These are phyloP conservation scores for Philaenus spumarius DNA, from an alignment of 1,140 invertebrate genomes.

Conservation along the genomic window DNA sequence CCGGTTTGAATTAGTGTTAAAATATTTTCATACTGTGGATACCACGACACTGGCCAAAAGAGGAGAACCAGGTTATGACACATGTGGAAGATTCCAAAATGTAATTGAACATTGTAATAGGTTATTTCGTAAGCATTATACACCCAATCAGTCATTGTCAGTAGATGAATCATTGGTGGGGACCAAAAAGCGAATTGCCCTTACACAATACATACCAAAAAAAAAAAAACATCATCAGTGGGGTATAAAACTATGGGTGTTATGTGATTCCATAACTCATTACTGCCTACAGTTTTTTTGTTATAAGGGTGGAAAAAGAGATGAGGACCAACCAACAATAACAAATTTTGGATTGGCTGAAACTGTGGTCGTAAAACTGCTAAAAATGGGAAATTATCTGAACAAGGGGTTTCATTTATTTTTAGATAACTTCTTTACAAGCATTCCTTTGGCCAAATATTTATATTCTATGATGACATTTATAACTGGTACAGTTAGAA, in stretches of 20 bases:
- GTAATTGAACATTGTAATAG: conserved; percentile 31
- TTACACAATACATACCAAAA: conserved; percentile 31
- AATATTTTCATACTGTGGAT: conserved; percentile 21
- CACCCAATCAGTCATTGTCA: conserved; percentile 28
- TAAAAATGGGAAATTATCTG: no score
- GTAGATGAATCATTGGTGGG: conserved; percentile 30
- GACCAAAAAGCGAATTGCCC: conserved; percentile 21
- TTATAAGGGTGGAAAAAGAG: conserved; percentile 23
- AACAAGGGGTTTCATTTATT: no score
- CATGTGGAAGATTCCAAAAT: conserved; percentile 29
- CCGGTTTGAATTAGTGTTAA: conserved; percentile 2
- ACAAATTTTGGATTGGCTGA: conserved; percentile 1
- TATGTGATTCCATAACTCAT: no score
- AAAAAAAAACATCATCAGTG: conserved; percentile 29
- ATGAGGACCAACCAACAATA: background rate
- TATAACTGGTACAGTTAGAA: conserved; percentile 10
- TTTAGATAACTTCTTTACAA: conserved; percentile 11
- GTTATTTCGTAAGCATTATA: conserved; percentile 29
- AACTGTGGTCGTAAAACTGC: conserved; percentile 1
- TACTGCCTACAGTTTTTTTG: conserved; percentile 24
- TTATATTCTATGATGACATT: background rate
- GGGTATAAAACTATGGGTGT: no score
- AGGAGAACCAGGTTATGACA: conserved; percentile 27
- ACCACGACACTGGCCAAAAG: conserved; percentile 18
- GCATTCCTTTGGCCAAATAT: background rate